Conservation (phyloP, 2,888 invertebrate genomes). For the Sinohyriopsis cumingii region DNA sequence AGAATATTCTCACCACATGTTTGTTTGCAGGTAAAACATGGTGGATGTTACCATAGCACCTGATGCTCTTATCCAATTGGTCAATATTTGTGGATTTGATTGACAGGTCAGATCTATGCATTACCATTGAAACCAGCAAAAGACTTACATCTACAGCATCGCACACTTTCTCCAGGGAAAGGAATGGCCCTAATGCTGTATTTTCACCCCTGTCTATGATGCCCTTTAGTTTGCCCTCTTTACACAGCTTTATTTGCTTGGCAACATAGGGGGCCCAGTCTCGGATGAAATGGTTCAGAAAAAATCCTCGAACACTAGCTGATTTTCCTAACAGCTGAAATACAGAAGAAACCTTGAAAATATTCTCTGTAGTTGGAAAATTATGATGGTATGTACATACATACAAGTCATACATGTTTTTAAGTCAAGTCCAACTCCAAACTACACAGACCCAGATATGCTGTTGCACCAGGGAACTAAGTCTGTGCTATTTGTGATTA, state of each 20-base stretch:
- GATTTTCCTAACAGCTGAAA: conserved; percentile 61
- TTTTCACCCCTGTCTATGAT: conserved; percentile 56
- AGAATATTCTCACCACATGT: too few relatives aligned
- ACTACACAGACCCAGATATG: too few relatives aligned
- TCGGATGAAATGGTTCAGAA: conserved; percentile 52
- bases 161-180: conserved; percentile 55
- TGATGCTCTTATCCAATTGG: too few relatives aligned
- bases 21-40: too few relatives aligned
- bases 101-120: too few relatives aligned
- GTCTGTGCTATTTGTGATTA: too few relatives aligned
- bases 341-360: conserved; percentile 1
- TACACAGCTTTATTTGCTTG: conserved; percentile 44
- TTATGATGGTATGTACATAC: not conserved
- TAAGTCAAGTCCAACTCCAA: too few relatives aligned
- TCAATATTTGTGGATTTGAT: too few relatives aligned
- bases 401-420: not conserved
- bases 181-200: conserved; percentile 50
- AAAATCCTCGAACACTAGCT: conserved; percentile 65
- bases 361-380: not conserved
- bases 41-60: not conserved
- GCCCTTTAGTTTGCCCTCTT: conserved; percentile 52
- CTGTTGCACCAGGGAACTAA: too few relatives aligned
- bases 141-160: conserved; percentile 63
- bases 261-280: conserved; percentile 47
- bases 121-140: too few relatives aligned